These are phyloP conservation scores for Pammene fasciana DNA, from an alignment of 2,888 invertebrate genomes.

Conservation along the genomic window DNA sequence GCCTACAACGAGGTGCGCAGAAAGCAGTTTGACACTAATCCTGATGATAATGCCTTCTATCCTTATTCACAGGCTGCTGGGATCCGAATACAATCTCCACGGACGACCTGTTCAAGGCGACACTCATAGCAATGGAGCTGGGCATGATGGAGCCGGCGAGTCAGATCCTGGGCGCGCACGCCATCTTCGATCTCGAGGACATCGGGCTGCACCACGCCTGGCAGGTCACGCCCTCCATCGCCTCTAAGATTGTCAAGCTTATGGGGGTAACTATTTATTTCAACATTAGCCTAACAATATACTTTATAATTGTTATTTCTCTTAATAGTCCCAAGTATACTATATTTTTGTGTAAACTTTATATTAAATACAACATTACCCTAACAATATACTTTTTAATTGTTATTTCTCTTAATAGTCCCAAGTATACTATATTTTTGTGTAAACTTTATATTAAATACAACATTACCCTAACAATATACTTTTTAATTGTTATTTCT, in stretches of 20 bases:
- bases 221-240: slow-evolving; percentile 88
- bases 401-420: too few species aligned
- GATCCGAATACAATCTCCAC: slow-evolving; percentile 85
- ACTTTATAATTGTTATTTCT: neutral
- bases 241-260: slow-evolving; percentile 86
- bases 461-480: neutral
- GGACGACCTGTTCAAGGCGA: slow-evolving; percentile 88
- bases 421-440: too few species aligned
- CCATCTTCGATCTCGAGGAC: slow-evolving; percentile 89
- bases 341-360: too few species aligned
- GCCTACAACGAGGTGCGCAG: too few species aligned
- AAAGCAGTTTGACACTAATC: too few species aligned
- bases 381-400: neutral
- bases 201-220: slow-evolving; percentile 88
- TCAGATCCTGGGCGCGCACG: slow-evolving; percentile 90
- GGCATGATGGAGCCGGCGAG: slow-evolving; percentile 89
- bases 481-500: neutral
- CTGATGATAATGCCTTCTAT: too few species aligned
- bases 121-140: slow-evolving; percentile 87
- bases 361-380: too few species aligned
- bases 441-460: too few species aligned
- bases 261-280: slow-evolving; percentile 84
- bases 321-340: too few species aligned
- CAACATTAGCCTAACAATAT: neutral
- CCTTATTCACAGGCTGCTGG: slow-evolving; percentile 85